Conservation (phyloP, 1,140 invertebrate species). For the Probaryconus sp. region DNA sequence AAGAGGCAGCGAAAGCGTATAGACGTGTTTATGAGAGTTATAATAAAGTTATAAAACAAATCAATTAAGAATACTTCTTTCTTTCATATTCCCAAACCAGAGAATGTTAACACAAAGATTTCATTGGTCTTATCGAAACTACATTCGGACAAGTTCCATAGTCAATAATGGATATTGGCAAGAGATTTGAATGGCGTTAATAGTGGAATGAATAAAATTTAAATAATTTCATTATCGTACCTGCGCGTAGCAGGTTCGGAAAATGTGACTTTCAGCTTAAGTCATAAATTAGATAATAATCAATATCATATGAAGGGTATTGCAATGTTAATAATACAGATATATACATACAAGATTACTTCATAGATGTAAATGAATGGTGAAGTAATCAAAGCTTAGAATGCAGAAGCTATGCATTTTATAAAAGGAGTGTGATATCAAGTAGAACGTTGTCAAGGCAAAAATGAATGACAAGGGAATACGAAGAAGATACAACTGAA, state of each 20-base stretch:
- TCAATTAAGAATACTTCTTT: no score
- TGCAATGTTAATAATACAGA: constrained; percentile 51
- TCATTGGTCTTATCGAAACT: no score
- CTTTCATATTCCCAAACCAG: no score
- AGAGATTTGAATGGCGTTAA: no score
- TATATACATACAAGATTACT: constrained; percentile 28
- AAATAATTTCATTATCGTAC: constrained; percentile 36
- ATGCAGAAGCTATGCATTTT: constrained; percentile 54
- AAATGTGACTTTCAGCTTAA: constrained; percentile 27
- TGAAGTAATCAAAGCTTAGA: constrained; percentile 55
- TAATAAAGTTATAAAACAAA: no score
- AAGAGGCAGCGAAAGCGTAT: no score
- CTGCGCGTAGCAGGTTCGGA: constrained; percentile 26
- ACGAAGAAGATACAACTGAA: constrained; percentile 43
- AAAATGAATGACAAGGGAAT: constrained; percentile 52
- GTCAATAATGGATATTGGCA: no score
- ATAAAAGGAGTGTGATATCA: constrained; percentile 43
- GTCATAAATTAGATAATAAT: constrained; percentile 56
- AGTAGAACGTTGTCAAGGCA: constrained; percentile 54
- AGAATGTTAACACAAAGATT: no score
- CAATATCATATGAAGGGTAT: constrained; percentile 49
- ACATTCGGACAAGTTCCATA: no score
- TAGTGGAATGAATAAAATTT: constrained; percentile 9
- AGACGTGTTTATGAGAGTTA: no score
- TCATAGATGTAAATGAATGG: constrained; percentile 56